A percentile compares a stretch with the other conserved stretches of the same genome.
phyloP scores from a whole-genome alignment of 2,888 invertebrate genomes.

The Amphimallon solstitiale region DNA sequence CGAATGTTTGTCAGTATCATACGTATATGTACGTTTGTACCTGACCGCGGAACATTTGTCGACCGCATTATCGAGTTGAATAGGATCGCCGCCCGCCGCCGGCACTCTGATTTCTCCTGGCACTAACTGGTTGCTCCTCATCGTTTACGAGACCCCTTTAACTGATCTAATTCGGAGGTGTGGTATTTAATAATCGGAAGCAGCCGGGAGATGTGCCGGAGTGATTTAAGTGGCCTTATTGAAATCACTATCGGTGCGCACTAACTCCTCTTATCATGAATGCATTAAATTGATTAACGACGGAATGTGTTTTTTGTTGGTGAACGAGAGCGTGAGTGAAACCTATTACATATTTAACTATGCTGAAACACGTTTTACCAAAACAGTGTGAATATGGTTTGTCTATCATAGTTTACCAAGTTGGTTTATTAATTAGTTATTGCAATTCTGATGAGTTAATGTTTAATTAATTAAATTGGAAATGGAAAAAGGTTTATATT shows the following conservation, averaged over 20 bases:
- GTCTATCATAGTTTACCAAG: too few relatives aligned
- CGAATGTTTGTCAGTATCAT: too few relatives aligned
- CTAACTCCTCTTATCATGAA: not conserved
- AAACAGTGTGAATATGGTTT: too few relatives aligned
- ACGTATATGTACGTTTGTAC: not conserved
- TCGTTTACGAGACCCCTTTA: slow-evolving; percentile 8
- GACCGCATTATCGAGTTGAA: slow-evolving; percentile 18
- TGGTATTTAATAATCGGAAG: slow-evolving; percentile 19
- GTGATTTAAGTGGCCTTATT: slow-evolving; percentile 15
- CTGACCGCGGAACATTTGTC: slow-evolving; percentile 12
- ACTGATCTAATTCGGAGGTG: slow-evolving; percentile 19
- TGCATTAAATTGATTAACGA: not conserved
- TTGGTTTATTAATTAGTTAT: too few relatives aligned
- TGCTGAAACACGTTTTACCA: too few relatives aligned
- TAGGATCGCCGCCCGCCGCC: not conserved
- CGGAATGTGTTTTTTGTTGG: too few relatives aligned
- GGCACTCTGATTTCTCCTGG: slow-evolving; percentile 4
- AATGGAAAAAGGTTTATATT: too few relatives aligned
- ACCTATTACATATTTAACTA: too few relatives aligned
- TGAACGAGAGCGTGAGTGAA: too few relatives aligned
- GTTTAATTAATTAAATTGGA: too few relatives aligned
- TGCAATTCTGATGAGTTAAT: too few relatives aligned
- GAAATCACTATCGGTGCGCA: not conserved
- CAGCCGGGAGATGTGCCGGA: not conserved
- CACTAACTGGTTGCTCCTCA: not conserved